Percentiles rank a stretch among this genome's conserved stretches.
These are phyloP conservation scores for Brachionus plicatilis DNA, from an alignment of 1,140 invertebrate genomes.

Conservation along the genomic window DNA sequence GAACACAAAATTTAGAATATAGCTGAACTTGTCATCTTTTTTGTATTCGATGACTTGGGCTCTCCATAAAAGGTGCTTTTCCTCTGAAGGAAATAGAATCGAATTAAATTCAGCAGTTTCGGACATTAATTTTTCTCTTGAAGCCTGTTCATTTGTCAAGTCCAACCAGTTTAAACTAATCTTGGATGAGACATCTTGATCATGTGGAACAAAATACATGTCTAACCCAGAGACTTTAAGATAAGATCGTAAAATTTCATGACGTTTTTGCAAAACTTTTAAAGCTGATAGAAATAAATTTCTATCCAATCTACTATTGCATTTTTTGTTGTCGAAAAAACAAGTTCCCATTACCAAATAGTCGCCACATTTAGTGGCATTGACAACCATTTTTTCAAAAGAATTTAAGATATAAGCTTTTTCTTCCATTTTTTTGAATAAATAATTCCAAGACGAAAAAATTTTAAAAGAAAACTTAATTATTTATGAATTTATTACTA, in stretches of 20 bases:
- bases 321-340: neutral
- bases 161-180: slow-evolving; percentile 1
- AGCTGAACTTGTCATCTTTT: neutral
- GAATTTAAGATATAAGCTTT: neutral
- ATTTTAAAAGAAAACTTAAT: neutral
- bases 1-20: neutral
- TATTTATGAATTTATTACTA: neutral
- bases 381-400: slow-evolving; percentile 27
- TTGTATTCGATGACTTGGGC: neutral
- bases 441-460: neutral
- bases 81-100: neutral
- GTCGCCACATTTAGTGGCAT: neutral
- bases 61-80: neutral
- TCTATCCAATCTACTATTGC: neutral
- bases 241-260: neutral
- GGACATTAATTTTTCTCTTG: neutral
- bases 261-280: slow-evolving; percentile 8
- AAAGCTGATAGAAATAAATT: neutral
- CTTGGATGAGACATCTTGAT: neutral
- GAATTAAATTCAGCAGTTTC: slow-evolving; percentile 16
- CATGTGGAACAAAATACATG: neutral
- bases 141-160: neutral
- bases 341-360: slow-evolving; percentile 18
- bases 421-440: neutral
- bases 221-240: neutral